A percentile compares a stretch with the other conserved stretches of the same genome.
Conservation (phyloP, 2,113 vertebrate species). For the Hypanus sabinus region DNA sequence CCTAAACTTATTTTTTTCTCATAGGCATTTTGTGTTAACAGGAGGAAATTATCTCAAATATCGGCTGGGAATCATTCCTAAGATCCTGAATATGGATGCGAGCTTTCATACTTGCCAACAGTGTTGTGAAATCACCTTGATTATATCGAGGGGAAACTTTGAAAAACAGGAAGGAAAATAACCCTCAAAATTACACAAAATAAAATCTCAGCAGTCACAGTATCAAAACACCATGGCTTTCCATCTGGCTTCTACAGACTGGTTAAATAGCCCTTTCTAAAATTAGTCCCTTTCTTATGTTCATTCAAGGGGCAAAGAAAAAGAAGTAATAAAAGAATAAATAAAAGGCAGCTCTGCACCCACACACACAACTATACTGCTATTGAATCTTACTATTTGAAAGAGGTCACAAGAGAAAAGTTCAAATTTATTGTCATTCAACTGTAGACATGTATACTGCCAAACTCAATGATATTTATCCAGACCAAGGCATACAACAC, state of each 20-base stretch:
- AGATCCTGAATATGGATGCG: neutral
- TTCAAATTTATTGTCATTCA: too few relatives aligned
- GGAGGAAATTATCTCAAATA: neutral
- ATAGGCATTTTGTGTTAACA: neutral
- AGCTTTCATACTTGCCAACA: neutral
- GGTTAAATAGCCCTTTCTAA: neutral
- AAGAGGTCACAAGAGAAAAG: neutral
- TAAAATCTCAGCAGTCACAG: neutral
- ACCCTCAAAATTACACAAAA: neutral
- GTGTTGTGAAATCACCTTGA: neutral
- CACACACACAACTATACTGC: neutral
- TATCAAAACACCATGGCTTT: neutral
- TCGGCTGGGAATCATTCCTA: neutral
- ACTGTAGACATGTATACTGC: too few relatives aligned
- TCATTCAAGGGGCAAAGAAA: neutral
- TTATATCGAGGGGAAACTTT: neutral
- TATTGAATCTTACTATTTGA: neutral
- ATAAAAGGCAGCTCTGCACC: neutral
- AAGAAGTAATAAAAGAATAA: neutral
- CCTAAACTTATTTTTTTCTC: neutral
- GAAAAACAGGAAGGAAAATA: conserved; percentile 10
- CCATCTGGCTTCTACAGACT: neutral
- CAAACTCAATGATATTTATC: too few relatives aligned
- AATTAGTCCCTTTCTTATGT: neutral
- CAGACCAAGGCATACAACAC: too few relatives aligned